Percentiles rank a stretch among this genome's conserved stretches.
These are phyloP conservation scores for Hypanus sabinus DNA, from an alignment of 2,113 vertebrate genomes.

Conservation along the genomic window DNA sequence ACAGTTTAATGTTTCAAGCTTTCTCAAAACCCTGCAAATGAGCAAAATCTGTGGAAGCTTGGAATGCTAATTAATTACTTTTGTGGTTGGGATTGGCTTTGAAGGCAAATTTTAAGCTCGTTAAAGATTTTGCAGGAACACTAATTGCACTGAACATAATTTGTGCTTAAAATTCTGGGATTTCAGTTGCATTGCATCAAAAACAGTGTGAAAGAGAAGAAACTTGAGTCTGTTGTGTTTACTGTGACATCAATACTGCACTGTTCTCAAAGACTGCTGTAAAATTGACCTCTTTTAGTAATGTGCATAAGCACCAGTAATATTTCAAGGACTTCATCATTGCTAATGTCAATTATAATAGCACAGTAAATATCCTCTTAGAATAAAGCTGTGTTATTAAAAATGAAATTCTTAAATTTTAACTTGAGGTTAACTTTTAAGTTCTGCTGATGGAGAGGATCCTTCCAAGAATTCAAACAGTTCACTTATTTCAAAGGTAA, in stretches of 20 bases:
- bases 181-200: neutral
- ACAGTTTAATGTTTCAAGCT: neutral
- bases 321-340: neutral
- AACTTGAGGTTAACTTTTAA: neutral
- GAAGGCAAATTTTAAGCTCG: too few relatives aligned
- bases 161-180: too few relatives aligned
- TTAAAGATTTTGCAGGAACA: too few relatives aligned
- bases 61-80: too few relatives aligned
- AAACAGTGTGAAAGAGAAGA: neutral
- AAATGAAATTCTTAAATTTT: neutral
- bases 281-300: neutral
- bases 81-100: too few relatives aligned
- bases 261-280: neutral
- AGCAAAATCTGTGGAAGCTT: too few relatives aligned
- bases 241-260: neutral
- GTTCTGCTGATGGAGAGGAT: neutral
- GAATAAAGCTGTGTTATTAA: neutral
- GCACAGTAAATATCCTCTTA: neutral
- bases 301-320: neutral
- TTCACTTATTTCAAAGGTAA: neutral
- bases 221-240: neutral
- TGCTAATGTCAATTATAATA: neutral
- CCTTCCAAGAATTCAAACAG: neutral
- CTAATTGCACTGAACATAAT: too few relatives aligned
- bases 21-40: neutral